A percentile compares a stretch with the other conserved stretches of the same genome.
Evolutionary conservation across 2,113 vertebrate genomes (phyloP).

Genomic region (Deroptyus accipitrinus): DNA sequence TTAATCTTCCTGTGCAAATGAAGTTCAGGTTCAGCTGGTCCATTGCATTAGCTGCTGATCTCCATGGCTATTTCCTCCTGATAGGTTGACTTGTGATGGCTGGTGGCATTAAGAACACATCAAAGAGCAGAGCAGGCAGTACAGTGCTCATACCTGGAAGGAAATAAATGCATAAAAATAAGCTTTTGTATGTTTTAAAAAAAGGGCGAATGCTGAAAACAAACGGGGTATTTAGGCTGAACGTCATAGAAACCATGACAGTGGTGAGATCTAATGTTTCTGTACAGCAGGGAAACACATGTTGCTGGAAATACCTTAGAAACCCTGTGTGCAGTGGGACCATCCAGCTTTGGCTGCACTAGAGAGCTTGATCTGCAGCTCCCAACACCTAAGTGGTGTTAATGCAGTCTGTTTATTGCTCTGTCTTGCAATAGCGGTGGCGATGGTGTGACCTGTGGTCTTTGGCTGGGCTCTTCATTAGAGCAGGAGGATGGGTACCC

Average conservation of each 20-base stretch:
- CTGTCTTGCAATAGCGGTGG: not conserved
- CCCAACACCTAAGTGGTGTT: not conserved
- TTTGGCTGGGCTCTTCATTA: not conserved
- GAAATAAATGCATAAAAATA: not conserved
- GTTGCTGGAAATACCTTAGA: not conserved
- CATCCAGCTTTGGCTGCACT: not conserved
- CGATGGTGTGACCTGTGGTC: not conserved
- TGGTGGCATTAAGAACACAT: not conserved
- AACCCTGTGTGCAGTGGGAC: not conserved
- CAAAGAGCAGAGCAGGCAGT: not conserved
- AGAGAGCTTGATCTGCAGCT: not conserved
- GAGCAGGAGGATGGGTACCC: not conserved
- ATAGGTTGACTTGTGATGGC: not conserved
- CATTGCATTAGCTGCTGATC: not conserved
- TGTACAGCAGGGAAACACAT: not conserved
- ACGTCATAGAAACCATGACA: not conserved
- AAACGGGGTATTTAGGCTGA: not conserved
- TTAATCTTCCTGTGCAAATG: slow-evolving; percentile 16
- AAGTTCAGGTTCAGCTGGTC: slow-evolving; percentile 1
- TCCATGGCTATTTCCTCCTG: not conserved
- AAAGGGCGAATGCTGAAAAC: not conserved
- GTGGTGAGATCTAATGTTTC: not conserved
- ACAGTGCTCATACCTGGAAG: not conserved
- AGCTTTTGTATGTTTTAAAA: not conserved
- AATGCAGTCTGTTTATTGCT: not conserved